Base-by-base conservation (phyloP, 1,140 invertebrate species). In the Cyclargus thomasi region DNA sequence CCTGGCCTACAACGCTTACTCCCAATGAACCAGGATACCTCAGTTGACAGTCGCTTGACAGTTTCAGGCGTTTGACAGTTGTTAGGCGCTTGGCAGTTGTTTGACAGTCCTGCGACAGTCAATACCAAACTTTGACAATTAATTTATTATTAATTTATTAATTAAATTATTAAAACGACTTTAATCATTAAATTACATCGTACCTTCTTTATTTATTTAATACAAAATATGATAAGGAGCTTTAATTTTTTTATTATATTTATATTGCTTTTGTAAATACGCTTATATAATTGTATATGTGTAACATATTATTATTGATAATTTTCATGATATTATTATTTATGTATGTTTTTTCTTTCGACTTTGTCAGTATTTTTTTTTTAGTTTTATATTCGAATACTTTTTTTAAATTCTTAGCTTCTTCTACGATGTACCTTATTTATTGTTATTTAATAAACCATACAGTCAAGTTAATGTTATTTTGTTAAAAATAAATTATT, bases 81-180 rank as follows among this genome's bases (percentile, higher is more conserved):
- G 10, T 3, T 47, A 1, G 39, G 14, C 39, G 1, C 10, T 16
- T 8, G 39, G 14, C 39, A 47, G 63, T 64, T 17, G 39, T 80
- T 83, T 47, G 39, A 47, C 39, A 47, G 39, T 47, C 39, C 0
- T 11, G 10, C 14, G 39, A 14, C 39, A 47, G 39, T 47, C 36
- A 39, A 47, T 5, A 47, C 39, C 39, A 47, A 47, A 47, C 39
- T 70, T 78, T 70, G 71, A 80, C 62, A 70, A 70, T 78, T 86
- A 85, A 86, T 86, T 88, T 86, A 90, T 85, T 85, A 85, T 80
- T 88, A 84, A 88, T 81, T 88, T 88, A 88, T 85, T n/a, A n/a
- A n/a, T 84, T 81, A 79, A 80, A 78, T 88, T 85, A 82, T 82
- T 85, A 78, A 82, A 76, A 68, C 66, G 53, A 70, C 74, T 67